Base-by-base conservation (phyloP, 2,797 vertebrate genomes). In the Chaetophractus vellerosus region DNA sequence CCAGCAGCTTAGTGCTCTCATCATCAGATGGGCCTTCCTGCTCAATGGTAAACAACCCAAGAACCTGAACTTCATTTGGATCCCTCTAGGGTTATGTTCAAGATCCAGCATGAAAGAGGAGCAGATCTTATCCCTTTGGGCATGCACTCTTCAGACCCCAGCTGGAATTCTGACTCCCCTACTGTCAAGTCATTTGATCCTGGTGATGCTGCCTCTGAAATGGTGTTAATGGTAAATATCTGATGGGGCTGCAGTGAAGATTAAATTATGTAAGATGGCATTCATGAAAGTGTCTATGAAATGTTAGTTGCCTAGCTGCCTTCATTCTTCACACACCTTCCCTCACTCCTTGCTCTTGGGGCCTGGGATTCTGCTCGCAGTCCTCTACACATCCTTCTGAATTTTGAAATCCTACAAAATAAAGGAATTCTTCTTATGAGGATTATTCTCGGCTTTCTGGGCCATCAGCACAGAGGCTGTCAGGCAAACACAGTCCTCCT, bases 111-210 rank as follows among this genome's bases (percentile, higher is more conserved):
- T 45, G 45, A 10, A 45, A 45, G 45, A 6, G 45, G 15, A 86
- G n/a, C 69, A 52, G 28, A 8, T 9, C 61, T 64, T 57, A 82
- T 21, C 80, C 41, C 28, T 41, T n/a, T 36, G 4, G 9, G 3
- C 52, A 18, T 0, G 2, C 2, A 63, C 26, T 57, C 50, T 64
- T 64, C n/a, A 91, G 31, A 61, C 5, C 16, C 69, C 9, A 41
- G 36, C 45, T 88, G 69, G 93, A 94, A 72, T 50, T 80, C 28
- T 82, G 57, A 16, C n/a, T 94, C 36, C 69, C 38, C 48, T 80
- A 7, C 26, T 64, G 71, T 15, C n/a, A 78, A 66, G 41, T 55
- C 36, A 33, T 52, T 26, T 69, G 57, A 82, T 16, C 18, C n/a
- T 78, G 72, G 61, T 55, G 38, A 89, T 78, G 31, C 52, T 26